A percentile compares a stretch with the other conserved stretches of the same genome.
phyloP scores from a whole-genome alignment of 2,797 vertebrate species.

The Myiothlypis chrysogaster region DNA sequence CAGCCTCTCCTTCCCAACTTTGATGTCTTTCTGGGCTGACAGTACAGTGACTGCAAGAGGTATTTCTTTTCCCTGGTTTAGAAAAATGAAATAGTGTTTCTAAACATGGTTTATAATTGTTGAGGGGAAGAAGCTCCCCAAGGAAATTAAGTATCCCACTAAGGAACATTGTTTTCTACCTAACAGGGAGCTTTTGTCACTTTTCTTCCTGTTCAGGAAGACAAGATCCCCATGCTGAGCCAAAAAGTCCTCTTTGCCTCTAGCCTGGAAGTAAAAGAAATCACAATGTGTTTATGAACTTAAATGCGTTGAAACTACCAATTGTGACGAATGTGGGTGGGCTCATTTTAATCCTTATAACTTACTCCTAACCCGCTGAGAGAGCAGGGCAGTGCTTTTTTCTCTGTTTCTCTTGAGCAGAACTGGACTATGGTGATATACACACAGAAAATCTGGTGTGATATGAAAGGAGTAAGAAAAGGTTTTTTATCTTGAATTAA shows the following conservation, averaged over 20 bases:
- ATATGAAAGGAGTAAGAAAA: not conserved
- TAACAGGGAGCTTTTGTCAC: not conserved
- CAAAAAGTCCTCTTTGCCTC: not conserved
- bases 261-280: not conserved
- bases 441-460: not conserved
- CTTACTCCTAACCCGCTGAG: not conserved
- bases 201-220: not conserved
- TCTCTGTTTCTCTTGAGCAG: not conserved
- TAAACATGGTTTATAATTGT: not conserved
- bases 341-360: not conserved
- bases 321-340: rapidly evolving
- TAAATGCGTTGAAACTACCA: not conserved
- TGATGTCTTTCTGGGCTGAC: not conserved
- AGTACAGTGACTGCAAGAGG: not conserved
- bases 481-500: not conserved
- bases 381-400: not conserved
- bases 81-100: not conserved
- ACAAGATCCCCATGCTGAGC: not conserved
- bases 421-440: not conserved
- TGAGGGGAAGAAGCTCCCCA: not conserved
- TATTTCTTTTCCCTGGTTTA: not conserved
- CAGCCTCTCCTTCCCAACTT: not conserved
- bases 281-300: not conserved
- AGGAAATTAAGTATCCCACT: not conserved
- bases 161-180: not conserved